Evolutionary conservation across 2,113 vertebrate genomes (phyloP), one percentile per base, ranked within the genome.

Genomic region (Sander lucioperca): DNA sequence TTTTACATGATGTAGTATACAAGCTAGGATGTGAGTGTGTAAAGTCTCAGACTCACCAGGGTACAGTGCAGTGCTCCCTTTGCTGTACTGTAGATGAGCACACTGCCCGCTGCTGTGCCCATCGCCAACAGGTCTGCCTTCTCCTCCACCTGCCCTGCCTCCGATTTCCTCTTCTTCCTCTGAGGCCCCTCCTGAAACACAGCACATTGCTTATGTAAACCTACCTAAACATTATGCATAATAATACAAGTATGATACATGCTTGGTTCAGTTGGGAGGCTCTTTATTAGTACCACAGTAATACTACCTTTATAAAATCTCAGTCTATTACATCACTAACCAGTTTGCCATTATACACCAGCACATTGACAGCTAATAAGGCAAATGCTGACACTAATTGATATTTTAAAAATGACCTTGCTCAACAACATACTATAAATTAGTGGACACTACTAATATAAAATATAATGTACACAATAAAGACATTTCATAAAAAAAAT

Each of bases 121-220:
- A 99, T 96, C 3, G 97, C 98, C 96, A 99, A 85, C 84, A 99
- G 94, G 90, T 99, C 97, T 30, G 95, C 91, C 88, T 96, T 97
- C 82, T 95, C 95, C 87, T 94, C 93, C n/a, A 84, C 90, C 86
- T 90, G 95, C 47, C 27, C 91, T 8, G 78, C 94, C 91, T 99
- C 98, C 0, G 97, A 99, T 97, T 97, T 99, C 94, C 98, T 94
- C 91, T 97, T 99, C 95, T 99, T 99, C 93, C 97, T 97, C 93
- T 96, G 97, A 21, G 97, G 98, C 2, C 96, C 96, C 88, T 99
- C 98, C 98, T 99, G 83, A 56, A 87, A 74, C 45, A 91, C 9
- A 76, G 21, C 43, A 69, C 3, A 76, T 14, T 21, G 21, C 3
- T 9, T 2, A 4, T 33, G 5, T 18, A 25, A 11, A 43, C n/a